Percentiles rank a stretch among this genome's conserved stretches.
These are phyloP conservation scores for Drosophila algonquin DNA, from an alignment of 2,888 invertebrate species.

Conservation along the genomic window DNA sequence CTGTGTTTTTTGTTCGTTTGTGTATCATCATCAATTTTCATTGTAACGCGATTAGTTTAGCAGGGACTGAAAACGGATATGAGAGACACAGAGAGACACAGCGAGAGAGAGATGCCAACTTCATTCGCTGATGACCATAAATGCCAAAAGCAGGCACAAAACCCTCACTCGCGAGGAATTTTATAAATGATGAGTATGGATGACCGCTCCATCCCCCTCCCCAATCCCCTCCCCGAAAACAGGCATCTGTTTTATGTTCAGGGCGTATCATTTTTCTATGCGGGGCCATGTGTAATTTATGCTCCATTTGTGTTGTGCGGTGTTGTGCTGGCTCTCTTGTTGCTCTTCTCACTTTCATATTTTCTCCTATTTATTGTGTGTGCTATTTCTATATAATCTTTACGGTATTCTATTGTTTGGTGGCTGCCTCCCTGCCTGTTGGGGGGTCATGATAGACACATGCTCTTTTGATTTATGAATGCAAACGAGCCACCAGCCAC, in stretches of 20 bases:
- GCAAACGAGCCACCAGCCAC: constrained; percentile 68
- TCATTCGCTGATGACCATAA: constrained; percentile 62
- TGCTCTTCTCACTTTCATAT: constrained; percentile 55
- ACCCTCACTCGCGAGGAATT: constrained; percentile 57
- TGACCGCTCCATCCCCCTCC: background rate
- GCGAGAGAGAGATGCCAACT: constrained; percentile 62
- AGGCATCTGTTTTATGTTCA: constrained; percentile 78
- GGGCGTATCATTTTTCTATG: constrained; percentile 75
- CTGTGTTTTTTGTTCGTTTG: constrained; percentile 4
- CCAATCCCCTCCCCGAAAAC: background rate
- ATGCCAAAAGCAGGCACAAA: constrained; percentile 42
- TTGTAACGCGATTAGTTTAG: constrained; percentile 76
- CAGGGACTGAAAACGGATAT: constrained; percentile 59
- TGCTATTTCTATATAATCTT: constrained; percentile 72
- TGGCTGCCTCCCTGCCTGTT: constrained; percentile 14
- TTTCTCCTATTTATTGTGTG: constrained; percentile 62
- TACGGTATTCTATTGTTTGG: constrained; percentile 64
- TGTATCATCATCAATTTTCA: constrained; percentile 76
- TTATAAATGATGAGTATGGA: constrained; percentile 74
- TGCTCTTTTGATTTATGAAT: constrained; percentile 78
- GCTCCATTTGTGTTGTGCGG: constrained; percentile 68
- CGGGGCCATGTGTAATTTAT: constrained; percentile 77
- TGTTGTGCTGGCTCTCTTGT: constrained; percentile 39
- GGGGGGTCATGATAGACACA: constrained; percentile 67
- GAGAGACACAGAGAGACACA: constrained; percentile 35